These are phyloP conservation scores for Tenthredo scrophulariae DNA, from an alignment of 2,888 invertebrate species.

Conservation along the genomic window DNA sequence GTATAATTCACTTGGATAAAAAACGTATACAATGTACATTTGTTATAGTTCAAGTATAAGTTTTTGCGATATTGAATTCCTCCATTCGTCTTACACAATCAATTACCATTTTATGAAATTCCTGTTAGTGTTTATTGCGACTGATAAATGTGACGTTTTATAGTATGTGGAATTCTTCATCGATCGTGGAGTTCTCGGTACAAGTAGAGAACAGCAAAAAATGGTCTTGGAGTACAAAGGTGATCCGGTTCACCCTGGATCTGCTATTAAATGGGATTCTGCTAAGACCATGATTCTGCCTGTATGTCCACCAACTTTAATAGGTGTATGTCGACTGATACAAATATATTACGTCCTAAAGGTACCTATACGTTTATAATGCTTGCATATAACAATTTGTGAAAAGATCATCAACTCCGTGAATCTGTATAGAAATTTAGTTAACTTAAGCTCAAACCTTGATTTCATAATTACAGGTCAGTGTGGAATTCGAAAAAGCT, in stretches of 20 bases:
- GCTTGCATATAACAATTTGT: background rate
- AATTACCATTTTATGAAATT: background rate
- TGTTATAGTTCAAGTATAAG: background rate
- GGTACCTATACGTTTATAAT: slow-evolving; percentile 76
- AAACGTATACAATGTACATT: background rate
- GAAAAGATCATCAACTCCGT: background rate
- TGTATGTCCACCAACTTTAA: slow-evolving; percentile 87
- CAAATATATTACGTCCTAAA: slow-evolving; percentile 88
- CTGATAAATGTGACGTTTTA: slow-evolving; percentile 59
- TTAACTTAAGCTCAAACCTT: background rate
- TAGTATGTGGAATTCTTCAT: slow-evolving; percentile 89
- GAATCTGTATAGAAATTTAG: background rate
- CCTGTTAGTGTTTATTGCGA: background rate
- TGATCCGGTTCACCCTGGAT: slow-evolving; percentile 82
- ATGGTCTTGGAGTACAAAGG: slow-evolving; percentile 86
- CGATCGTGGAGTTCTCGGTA: slow-evolving; percentile 86
- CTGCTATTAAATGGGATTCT: slow-evolving; percentile 84
- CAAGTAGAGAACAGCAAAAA: slow-evolving; percentile 85
- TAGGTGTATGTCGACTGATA: slow-evolving; percentile 86
- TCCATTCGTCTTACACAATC: background rate
- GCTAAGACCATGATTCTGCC: slow-evolving; percentile 85
- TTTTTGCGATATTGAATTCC: background rate
- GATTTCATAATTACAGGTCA: slow-evolving; percentile 79
- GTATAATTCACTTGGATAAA: slow-evolving; percentile 20
- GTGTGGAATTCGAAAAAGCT: slow-evolving; percentile 85